Percentiles rank a stretch among this genome's conserved stretches.
Evolutionary conservation across 2,113 vertebrate genomes (phyloP).

Genomic region (Gymnorhina tibicen): DNA sequence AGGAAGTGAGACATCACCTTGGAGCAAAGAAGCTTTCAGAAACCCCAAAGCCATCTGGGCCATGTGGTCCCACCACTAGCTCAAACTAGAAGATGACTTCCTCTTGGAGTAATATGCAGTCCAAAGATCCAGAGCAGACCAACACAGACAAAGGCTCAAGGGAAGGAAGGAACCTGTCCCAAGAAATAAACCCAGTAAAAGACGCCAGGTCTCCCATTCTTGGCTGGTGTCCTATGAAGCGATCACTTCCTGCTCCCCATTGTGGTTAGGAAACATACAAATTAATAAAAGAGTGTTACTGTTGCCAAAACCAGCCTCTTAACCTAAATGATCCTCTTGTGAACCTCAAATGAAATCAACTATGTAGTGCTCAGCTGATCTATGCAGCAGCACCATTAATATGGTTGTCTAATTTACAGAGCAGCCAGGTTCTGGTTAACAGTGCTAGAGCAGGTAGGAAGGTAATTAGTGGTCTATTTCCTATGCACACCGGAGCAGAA

Average conservation of each 20-base stretch:
- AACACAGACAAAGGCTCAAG: background rate
- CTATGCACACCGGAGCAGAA: background rate
- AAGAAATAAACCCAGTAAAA: background rate
- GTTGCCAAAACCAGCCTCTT: background rate
- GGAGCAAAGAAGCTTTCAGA: background rate
- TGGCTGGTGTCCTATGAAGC: background rate
- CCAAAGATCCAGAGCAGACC: background rate
- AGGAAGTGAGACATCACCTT: background rate
- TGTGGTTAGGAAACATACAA: background rate
- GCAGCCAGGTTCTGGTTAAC: background rate
- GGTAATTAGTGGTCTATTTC: constrained; percentile 25
- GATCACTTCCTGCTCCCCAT: fast-evolving
- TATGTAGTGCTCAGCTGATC: background rate
- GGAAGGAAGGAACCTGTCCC: background rate
- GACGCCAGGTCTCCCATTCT: background rate
- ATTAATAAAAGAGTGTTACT: background rate
- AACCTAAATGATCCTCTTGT: background rate
- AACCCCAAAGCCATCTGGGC: background rate
- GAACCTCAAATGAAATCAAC: background rate
- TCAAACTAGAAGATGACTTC: background rate
- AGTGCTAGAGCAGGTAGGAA: background rate
- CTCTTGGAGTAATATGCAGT: background rate
- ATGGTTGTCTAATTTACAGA: background rate
- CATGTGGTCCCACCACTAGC: background rate
- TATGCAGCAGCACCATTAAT: background rate